phyloP scores from a whole-genome alignment of 1,140 invertebrate species.

The Rhopalosiphum maidis region DNA sequence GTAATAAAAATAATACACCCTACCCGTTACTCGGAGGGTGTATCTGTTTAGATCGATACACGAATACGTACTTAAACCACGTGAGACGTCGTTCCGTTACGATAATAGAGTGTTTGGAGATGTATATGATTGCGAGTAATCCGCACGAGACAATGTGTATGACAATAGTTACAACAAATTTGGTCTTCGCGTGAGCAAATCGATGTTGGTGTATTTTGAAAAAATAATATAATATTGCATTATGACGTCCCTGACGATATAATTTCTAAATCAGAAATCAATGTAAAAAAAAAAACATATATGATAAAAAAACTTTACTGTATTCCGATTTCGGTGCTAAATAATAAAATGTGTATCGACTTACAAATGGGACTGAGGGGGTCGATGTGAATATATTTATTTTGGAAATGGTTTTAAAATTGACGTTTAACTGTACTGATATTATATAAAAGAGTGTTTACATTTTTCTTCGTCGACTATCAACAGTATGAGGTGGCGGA shows the following conservation, averaged over 20 bases:
- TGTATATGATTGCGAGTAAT: not conserved
- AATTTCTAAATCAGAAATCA: no score
- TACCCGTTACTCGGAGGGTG: no score
- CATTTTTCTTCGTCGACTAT: not conserved
- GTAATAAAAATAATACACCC: no score
- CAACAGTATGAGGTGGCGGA: accelerated
- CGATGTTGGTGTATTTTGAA: not conserved
- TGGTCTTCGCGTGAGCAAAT: not conserved
- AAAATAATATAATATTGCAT: no score
- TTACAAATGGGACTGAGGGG: not conserved
- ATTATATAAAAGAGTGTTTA: no score
- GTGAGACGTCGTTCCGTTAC: not conserved
- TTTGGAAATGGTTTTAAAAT: not conserved
- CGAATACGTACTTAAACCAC: not conserved
- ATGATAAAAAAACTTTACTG: no score
- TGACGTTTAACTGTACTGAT: no score
- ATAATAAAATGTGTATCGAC: no score
- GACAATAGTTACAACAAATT: not conserved
- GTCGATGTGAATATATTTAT: not conserved
- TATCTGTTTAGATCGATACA: not conserved
- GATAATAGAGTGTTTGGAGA: not conserved
- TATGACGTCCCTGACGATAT: no score
- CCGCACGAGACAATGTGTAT: not conserved
- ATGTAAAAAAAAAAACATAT: no score
- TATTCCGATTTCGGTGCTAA: no score